Conservation (phyloP, 2,113 vertebrate genomes). For the Natator depressus region DNA sequence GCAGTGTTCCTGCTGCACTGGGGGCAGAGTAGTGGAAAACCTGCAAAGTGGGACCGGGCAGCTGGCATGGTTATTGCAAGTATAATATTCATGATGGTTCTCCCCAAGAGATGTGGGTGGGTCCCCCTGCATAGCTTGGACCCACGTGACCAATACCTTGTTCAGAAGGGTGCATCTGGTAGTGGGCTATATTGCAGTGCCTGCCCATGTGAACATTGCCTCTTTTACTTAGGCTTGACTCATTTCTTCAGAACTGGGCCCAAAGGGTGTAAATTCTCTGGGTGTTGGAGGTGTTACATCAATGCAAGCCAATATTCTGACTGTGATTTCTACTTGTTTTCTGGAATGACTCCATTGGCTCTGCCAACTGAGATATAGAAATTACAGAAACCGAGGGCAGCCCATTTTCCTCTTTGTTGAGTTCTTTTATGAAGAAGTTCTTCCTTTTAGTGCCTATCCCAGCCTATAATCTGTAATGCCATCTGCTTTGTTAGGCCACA, state of each 20-base stretch:
- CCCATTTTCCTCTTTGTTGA: conserved; percentile 15
- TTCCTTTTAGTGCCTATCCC: conserved; percentile 30
- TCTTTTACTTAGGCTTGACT: background rate
- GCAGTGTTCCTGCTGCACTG: background rate
- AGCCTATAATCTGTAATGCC: conserved; percentile 51
- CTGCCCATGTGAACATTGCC: rapidly evolving
- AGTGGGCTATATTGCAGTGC: background rate
- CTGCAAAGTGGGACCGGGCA: background rate
- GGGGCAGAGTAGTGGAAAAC: background rate
- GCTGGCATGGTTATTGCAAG: background rate
- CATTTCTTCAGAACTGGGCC: background rate
- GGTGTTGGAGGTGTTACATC: background rate
- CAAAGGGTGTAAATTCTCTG: background rate
- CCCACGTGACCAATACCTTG: rapidly evolving
- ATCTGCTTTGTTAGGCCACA: conserved; percentile 67
- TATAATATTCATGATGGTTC: background rate
- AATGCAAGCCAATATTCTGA: background rate
- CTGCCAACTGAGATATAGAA: background rate
- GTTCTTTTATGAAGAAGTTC: conserved; percentile 1
- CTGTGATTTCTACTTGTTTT: background rate
- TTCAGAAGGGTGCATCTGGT: background rate
- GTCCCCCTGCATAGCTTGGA: background rate
- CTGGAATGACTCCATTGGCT: background rate
- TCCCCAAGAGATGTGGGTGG: background rate
- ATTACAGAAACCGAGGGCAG: background rate